Base-by-base conservation (phyloP, 1,140 invertebrate genomes). In the Helicoverpa armigera region DNA sequence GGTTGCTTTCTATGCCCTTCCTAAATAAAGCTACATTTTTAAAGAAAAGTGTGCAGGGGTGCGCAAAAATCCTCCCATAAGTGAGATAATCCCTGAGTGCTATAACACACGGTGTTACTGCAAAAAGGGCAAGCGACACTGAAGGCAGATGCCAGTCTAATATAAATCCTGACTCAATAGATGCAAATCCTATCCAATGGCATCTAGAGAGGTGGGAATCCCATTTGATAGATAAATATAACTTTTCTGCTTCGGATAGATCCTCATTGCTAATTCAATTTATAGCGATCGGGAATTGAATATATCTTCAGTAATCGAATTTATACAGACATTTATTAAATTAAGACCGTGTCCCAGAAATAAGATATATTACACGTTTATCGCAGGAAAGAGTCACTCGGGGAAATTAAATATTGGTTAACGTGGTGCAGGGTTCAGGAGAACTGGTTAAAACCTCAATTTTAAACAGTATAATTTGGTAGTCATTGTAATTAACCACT, bases 221-320 rank as follows among this genome's bases (percentile, higher is more conserved):
- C n/a, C 3, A 67, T 67, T 18, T 50, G 5, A 63, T 67, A 67
- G n/a, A 67, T 48, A 67, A 67, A 67, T 67, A 67, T 67, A 9
- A 48, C 35, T 50, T 67, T 13, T 12, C 63, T 65, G 11, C 7
- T 67, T 16, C 5, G 10, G 18, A 69, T 69, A 69, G 65, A 51
- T 29, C 1, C 29, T 63, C 60, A 63, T 51, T 51, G 48, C 23
- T 53, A 70, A 70, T 70, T 70, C 67, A 70, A 70, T 70, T 51
- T 12, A 13, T 70, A 23, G 48, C 11, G 3, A 53, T 70, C 67
- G 50, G 67, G 12, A 23, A 53, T 29, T 23, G 67, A 54, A 70
- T 70, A 70, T 70, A 70, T 70, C 67, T 70, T 31, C 48, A 9
- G 18, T 70, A 53, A 70, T 70, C 67, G 67, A 70, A 70, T 70